phyloP scores from a whole-genome alignment of 1,140 invertebrate genomes.

The Scaptomyza montana region DNA sequence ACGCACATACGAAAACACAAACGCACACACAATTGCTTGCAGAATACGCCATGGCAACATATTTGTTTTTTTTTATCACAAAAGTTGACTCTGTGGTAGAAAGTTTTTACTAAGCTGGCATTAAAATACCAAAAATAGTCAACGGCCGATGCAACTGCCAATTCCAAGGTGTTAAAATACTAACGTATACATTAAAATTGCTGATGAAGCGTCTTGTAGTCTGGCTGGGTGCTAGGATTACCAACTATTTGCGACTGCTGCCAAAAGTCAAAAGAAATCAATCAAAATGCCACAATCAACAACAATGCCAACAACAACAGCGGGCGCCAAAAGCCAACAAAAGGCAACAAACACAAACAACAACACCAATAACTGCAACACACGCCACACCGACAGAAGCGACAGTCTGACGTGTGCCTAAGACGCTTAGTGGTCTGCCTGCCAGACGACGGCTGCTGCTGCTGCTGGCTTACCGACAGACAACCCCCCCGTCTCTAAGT shows the following conservation, averaged over 20 bases:
- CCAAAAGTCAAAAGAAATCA: slow-evolving; percentile 82
- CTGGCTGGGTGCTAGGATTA: slow-evolving; percentile 64
- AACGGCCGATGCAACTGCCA: slow-evolving; percentile 44
- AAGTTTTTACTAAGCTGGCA: slow-evolving; percentile 60
- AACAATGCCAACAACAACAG: slow-evolving; percentile 50
- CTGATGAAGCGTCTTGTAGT: slow-evolving; percentile 74
- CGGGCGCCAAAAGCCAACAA: slow-evolving; percentile 42
- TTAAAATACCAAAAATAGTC: slow-evolving; percentile 73
- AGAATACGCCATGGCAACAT: too few relatives aligned
- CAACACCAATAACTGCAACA: slow-evolving; percentile 34
- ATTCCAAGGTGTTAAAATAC: slow-evolving; percentile 74
- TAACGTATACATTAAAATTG: slow-evolving; percentile 74
- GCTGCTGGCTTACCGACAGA: slow-evolving; percentile 42
- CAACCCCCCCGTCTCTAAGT: slow-evolving; percentile 68
- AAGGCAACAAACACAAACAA: slow-evolving; percentile 19
- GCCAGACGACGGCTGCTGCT: slow-evolving; percentile 13
- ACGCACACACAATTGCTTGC: background rate
- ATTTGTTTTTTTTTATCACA: background rate
- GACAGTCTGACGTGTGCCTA: slow-evolving; percentile 78
- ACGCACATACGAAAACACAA: background rate
- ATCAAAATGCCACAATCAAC: slow-evolving; percentile 82
- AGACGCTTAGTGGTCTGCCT: slow-evolving; percentile 68
- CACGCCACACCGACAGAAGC: slow-evolving; percentile 69
- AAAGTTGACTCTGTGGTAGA: slow-evolving; percentile 43
- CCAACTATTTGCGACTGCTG: slow-evolving; percentile 78